phyloP scores from a whole-genome alignment of 2,888 invertebrate genomes.

The Sepiola atlantica region DNA sequence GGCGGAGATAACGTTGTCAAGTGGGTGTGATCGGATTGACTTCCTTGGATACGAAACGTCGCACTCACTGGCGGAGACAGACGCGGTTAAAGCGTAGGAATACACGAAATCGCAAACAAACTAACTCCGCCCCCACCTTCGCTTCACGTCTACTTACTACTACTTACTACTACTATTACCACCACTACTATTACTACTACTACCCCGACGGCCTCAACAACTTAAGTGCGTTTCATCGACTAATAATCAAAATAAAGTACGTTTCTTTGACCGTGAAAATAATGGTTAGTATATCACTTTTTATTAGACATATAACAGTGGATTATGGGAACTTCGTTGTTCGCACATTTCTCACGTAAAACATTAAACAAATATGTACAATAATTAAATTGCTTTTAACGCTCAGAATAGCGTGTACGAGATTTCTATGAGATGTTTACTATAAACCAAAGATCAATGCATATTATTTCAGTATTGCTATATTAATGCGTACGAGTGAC shows the following conservation, averaged over 20 bases:
- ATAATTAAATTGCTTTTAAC: too few species aligned
- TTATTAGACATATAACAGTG: not conserved
- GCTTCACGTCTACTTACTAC: not conserved
- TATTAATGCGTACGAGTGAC: too few species aligned
- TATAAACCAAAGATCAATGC: too few species aligned
- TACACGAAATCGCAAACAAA: not conserved
- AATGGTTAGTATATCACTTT: not conserved
- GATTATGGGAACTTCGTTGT: too few species aligned
- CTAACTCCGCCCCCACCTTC: not conserved
- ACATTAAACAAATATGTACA: too few species aligned
- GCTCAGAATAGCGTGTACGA: too few species aligned
- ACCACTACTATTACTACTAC: not conserved
- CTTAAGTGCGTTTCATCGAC: not conserved
- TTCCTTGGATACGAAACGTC: not conserved
- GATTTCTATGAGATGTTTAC: too few species aligned
- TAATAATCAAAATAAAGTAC: not conserved
- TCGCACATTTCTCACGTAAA: too few species aligned
- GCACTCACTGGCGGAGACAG: not conserved
- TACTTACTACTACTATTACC: not conserved
- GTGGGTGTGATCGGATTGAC: slow-evolving; percentile 3
- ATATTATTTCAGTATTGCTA: too few species aligned
- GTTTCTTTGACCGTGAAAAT: not conserved
- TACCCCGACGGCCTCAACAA: not conserved
- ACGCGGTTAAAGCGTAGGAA: not conserved
- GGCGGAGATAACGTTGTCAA: slow-evolving; percentile 17